Conservation (phyloP, 2,797 vertebrate genomes). For the Arctocebus calabarensis region DNA sequence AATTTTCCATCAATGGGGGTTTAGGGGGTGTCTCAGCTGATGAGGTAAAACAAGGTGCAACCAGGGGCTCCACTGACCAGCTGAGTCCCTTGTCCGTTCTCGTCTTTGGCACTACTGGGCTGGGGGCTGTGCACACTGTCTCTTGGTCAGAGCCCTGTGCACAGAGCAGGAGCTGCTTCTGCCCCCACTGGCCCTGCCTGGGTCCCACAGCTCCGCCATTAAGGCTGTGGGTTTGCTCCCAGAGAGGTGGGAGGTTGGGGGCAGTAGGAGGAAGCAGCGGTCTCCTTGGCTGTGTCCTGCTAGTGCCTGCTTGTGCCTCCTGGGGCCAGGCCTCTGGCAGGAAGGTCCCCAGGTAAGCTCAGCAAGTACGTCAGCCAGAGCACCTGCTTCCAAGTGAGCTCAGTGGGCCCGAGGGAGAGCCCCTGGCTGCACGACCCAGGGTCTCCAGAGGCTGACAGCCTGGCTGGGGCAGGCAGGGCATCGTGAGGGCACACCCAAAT, state of each 20-base stretch:
- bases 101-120: neutral
- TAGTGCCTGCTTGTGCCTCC: neutral
- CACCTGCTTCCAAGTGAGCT: neutral
- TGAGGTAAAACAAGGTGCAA: neutral
- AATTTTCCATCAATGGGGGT: too few relatives aligned
- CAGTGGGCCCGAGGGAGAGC: neutral
- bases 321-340: neutral
- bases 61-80: neutral
- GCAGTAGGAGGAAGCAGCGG: neutral
- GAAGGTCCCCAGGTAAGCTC: slow-evolving; percentile 11
- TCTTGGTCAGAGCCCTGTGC: neutral
- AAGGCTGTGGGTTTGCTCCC: neutral
- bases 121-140: neutral
- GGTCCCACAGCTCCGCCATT: neutral
- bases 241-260: neutral
- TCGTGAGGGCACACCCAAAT: neutral
- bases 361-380: slow-evolving; percentile 15
- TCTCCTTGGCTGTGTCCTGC: neutral
- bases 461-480: neutral
- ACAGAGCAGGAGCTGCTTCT: rapidly evolving
- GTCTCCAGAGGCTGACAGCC: neutral
- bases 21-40: neutral
- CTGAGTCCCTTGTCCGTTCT: neutral
- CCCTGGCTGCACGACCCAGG: neutral
- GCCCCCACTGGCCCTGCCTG: rapidly evolving